Conservation (phyloP, 2,888 invertebrate species). For the Mystacides longicornis region DNA sequence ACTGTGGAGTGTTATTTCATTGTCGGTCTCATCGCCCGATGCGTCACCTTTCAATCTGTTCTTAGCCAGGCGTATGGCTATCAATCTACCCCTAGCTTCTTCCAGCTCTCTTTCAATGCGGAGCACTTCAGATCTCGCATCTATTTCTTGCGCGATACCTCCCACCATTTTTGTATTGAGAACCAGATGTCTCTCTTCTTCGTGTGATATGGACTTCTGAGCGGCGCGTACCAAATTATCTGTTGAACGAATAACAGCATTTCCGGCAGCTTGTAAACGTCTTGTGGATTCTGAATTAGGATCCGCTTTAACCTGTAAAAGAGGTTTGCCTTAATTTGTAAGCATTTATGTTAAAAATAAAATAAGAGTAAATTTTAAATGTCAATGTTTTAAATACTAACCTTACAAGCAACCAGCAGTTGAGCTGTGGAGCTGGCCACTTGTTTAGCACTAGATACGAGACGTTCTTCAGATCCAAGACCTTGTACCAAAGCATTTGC, state of each 20-base stretch:
- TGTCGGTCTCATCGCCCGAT: slow-evolving; percentile 60
- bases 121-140: slow-evolving; percentile 82
- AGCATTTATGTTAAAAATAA: too few species aligned
- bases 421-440: slow-evolving; percentile 98
- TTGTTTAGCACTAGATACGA: slow-evolving; percentile 93
- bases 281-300: slow-evolving; percentile 90
- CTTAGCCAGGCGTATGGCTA: slow-evolving; percentile 87
- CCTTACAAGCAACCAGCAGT: slow-evolving; percentile 95
- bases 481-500: slow-evolving; percentile 95
- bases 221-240: slow-evolving; percentile 95
- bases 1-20: slow-evolving; percentile 33
- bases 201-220: slow-evolving; percentile 82
- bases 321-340: slow-evolving; percentile 9
- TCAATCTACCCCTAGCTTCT: slow-evolving; percentile 83
- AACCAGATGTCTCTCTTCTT: slow-evolving; percentile 85
- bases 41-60: slow-evolving; percentile 68
- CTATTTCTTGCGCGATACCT: slow-evolving; percentile 93
- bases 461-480: slow-evolving; percentile 85
- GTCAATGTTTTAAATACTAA: slow-evolving; percentile 24
- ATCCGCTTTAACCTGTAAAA: slow-evolving; percentile 78
- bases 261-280: slow-evolving; percentile 86
- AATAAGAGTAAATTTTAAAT: too few species aligned
- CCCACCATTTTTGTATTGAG: slow-evolving; percentile 92
- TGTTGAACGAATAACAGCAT: slow-evolving; percentile 94
- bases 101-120: slow-evolving; percentile 91